These are phyloP conservation scores for Clanis bilineata DNA, from an alignment of 2,888 invertebrate species.

Conservation along the genomic window DNA sequence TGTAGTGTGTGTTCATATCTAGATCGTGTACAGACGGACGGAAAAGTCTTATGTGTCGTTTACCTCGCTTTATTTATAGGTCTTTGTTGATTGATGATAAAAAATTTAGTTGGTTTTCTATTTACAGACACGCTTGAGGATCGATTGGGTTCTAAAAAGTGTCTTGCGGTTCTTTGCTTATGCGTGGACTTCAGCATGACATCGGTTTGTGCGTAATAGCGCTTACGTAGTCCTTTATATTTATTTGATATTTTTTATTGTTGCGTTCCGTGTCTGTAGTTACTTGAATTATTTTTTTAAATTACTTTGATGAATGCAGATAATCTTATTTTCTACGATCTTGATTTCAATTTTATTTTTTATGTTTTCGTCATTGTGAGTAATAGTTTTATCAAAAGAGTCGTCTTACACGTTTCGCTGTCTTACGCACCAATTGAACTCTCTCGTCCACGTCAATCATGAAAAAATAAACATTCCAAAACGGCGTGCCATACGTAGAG, in stretches of 20 bases:
- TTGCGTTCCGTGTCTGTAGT: neutral
- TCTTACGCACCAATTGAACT: neutral
- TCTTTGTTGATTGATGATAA: constrained; percentile 23
- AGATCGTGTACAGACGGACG: constrained; percentile 35
- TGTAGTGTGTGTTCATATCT: constrained; percentile 42
- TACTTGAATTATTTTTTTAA: neutral
- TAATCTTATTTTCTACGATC: neutral
- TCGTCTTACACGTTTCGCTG: neutral
- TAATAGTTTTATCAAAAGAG: neutral
- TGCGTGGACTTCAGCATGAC: neutral
- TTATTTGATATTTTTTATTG: neutral
- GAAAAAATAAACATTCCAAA: constrained; percentile 3
- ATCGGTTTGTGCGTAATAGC: neutral
- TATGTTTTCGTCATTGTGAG: neutral
- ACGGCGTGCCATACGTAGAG: constrained; percentile 13
- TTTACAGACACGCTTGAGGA: neutral
- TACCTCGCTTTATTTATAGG: constrained; percentile 5
- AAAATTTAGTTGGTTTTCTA: constrained; percentile 17
- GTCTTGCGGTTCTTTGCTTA: neutral
- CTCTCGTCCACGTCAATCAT: neutral
- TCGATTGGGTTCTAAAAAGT: neutral
- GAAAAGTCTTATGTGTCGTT: constrained; percentile 18
- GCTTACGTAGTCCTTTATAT: neutral
- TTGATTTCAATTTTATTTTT: neutral
- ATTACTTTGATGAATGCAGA: neutral